Conservation (phyloP, 2,113 vertebrate genomes). For the Hippocampus mohnikei region DNA sequence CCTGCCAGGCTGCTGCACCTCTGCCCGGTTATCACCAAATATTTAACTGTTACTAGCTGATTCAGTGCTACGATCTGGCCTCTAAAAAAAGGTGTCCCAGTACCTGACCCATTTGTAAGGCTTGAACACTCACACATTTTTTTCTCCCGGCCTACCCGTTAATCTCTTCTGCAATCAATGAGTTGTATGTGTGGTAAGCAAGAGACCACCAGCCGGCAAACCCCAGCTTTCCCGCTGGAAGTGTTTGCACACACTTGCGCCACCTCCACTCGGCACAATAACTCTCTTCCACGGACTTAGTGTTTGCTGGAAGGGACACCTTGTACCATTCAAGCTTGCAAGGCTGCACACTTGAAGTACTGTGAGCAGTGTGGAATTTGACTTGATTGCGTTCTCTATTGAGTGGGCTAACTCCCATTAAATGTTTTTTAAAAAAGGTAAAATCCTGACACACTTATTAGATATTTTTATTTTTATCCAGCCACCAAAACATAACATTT, state of each 20-base stretch:
- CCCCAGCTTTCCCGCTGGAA: slow-evolving; percentile 54
- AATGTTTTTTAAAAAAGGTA: too few relatives aligned
- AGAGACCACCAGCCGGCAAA: slow-evolving; percentile 17
- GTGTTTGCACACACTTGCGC: slow-evolving; percentile 52
- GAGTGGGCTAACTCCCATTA: too few relatives aligned
- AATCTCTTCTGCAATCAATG: slow-evolving; percentile 26
- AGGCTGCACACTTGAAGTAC: slow-evolving; percentile 16
- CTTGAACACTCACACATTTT: background rate
- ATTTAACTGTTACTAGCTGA: slow-evolving; percentile 2
- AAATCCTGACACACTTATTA: too few relatives aligned
- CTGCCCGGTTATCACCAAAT: slow-evolving; percentile 1
- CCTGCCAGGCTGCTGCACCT: slow-evolving; percentile 10
- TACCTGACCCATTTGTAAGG: background rate
- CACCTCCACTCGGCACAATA: slow-evolving; percentile 49
- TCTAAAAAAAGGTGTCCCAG: background rate
- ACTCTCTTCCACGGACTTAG: slow-evolving; percentile 57
- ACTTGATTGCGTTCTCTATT: too few relatives aligned
- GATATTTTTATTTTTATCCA: too few relatives aligned
- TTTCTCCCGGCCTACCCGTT: background rate
- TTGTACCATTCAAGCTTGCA: slow-evolving; percentile 34
- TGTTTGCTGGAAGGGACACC: slow-evolving; percentile 46
- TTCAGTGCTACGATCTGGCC: background rate
- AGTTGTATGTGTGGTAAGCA: slow-evolving; percentile 17
- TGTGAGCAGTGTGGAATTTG: background rate
- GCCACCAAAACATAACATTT: too few relatives aligned